Evolutionary conservation across 2,113 vertebrate species (phyloP), one percentile per base, ranked within the genome.

Genomic region (Crotophaga sulcirostris): DNA sequence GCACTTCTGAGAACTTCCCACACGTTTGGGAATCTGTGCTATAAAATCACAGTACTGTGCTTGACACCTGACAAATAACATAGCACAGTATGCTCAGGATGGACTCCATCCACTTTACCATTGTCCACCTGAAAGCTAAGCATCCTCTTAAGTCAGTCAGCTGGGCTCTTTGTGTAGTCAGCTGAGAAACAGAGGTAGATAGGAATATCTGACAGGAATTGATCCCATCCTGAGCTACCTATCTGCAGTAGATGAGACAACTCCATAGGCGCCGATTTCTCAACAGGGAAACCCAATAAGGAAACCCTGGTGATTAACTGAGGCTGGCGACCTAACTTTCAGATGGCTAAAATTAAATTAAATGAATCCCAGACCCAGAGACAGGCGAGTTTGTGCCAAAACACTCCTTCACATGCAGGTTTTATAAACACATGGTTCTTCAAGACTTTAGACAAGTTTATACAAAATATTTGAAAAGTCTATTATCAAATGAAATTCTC

Each of bases 401-500:
- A 76, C 59, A 14, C 67, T 80, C 42, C 44, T 85, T 77, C 52
- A 66, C n/a, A 80, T 36, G 10, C 66, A 88, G 42, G 55, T 56
- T 70, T 91, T 88, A 62, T 89, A 73, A 90, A 83, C 89, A 14
- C 51, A 80, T 0, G 1, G 40, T 84, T 91, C 84, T 62, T 79
- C 66, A 66, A 75, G 60, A 64, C 79, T 49, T 87, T 4, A 52
- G 72, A 86, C 67, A 90, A 83, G 63, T 91, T 90, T 80, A 63
- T 84, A 83, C 9, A 66, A 67, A 82, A 74, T 68, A 62, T 76
- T 94, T 69, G n/a, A 81, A 67, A 90, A 81, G 29, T 87, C 52
- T 92, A 17, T 63, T 93, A 70, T 81, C 38, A 84, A 92, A 90
- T 63, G 56, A 90, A 93, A 76, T 70, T 63, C 52, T 88, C 72